Conservation (phyloP, 2,888 invertebrate species). For the Apamea epomidion region DNA sequence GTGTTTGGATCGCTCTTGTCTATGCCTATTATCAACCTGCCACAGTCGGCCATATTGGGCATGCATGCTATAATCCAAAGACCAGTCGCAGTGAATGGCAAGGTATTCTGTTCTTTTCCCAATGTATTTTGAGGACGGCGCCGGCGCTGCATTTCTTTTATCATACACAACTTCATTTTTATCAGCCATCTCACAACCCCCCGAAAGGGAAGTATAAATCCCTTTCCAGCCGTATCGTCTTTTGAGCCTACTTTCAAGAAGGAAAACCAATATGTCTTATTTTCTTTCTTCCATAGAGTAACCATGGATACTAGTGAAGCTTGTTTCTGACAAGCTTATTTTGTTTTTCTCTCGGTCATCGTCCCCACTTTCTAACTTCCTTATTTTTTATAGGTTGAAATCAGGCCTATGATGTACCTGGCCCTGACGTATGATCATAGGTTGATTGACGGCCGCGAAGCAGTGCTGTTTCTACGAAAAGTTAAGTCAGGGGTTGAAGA, state of each 20-base stretch:
- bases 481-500: conserved; percentile 99
- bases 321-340: background rate
- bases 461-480: conserved; percentile 98
- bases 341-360: background rate
- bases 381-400: conserved; percentile 94
- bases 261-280: background rate
- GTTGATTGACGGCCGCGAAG: conserved; percentile 99
- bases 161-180: background rate
- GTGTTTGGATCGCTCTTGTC: conserved; percentile 99
- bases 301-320: background rate
- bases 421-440: conserved; percentile 99
- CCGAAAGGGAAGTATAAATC: too few species aligned
- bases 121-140: background rate
- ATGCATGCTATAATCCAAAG: conserved; percentile 99
- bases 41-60: conserved; percentile 99
- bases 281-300: background rate
- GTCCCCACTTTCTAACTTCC: background rate
- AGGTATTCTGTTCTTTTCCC: conserved; percentile 86
- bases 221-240: background rate
- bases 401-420: conserved; percentile 99
- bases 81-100: conserved; percentile 97
- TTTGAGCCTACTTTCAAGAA: background rate
- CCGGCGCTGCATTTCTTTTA: background rate
- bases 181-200: too few species aligned
- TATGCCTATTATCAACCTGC: conserved; percentile 99